These are phyloP conservation scores for Smutsia gigantea DNA, from an alignment of 2,797 vertebrate species.

Conservation along the genomic window DNA sequence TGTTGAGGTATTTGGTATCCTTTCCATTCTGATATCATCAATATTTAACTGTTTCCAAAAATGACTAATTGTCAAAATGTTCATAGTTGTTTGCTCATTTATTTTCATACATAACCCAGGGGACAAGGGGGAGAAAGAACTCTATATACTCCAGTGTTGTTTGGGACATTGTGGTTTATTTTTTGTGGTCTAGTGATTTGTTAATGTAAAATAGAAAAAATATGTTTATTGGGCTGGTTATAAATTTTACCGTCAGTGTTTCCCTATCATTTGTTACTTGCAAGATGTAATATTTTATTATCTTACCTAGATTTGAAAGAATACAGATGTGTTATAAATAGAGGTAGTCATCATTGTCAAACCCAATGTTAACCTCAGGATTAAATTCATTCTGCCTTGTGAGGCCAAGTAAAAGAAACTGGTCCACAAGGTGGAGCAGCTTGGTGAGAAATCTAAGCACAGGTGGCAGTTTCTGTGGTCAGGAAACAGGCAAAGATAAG, in stretches of 20 bases:
- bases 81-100: background rate
- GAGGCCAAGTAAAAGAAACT: background rate
- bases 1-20: background rate
- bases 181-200: background rate
- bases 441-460: background rate
- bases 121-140: background rate
- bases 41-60: background rate
- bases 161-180: background rate
- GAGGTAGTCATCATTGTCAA: background rate
- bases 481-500: background rate
- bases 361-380: background rate
- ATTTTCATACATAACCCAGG: background rate
- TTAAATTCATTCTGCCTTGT: background rate
- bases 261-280: background rate
- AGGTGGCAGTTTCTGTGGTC: background rate
- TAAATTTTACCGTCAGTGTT: background rate
- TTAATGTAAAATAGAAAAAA: background rate
- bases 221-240: background rate
- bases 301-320: background rate
- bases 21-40: background rate
- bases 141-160: background rate
- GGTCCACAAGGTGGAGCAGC: background rate
- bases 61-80: background rate
- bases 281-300: background rate
- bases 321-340: background rate